A percentile compares a stretch with the other conserved stretches of the same genome.
These are phyloP conservation scores for Gopherus evgoodei DNA, from an alignment of 2,113 vertebrate species.

Conservation along the genomic window DNA sequence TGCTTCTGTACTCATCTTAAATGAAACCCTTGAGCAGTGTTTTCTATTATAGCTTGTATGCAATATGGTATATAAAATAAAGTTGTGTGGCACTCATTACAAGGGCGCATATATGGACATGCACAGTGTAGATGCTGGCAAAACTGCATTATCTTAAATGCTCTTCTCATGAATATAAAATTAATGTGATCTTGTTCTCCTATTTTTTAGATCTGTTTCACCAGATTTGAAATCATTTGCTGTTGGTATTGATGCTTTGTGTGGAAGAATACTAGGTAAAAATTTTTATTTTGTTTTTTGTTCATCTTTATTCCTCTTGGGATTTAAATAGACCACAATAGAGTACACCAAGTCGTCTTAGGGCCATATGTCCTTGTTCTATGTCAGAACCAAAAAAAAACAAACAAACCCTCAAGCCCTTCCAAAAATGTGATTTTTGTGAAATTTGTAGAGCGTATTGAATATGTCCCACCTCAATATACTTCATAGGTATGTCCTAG, in stretches of 20 bases:
- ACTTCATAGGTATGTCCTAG: neutral
- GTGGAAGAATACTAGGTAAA: constrained; percentile 85
- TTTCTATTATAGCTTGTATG: neutral
- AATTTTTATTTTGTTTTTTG: neutral
- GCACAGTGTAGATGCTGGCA: neutral
- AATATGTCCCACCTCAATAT: neutral
- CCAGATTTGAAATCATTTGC: constrained; percentile 90
- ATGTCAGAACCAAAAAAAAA: neutral
- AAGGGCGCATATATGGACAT: accelerated
- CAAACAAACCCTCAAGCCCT: neutral
- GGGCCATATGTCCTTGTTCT: neutral
- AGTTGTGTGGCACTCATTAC: neutral
- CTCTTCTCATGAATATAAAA: neutral
- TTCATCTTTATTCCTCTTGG: neutral
- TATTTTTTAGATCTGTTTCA: constrained; percentile 81
- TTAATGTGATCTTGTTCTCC: neutral
- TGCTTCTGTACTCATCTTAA: too few relatives aligned
- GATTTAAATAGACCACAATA: neutral
- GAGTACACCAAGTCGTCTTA: neutral
- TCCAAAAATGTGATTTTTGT: neutral
- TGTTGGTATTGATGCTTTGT: constrained; percentile 85
- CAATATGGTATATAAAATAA: neutral
- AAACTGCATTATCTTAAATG: accelerated
- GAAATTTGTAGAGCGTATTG: neutral
- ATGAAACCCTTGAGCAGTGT: neutral